Base-by-base conservation (phyloP, 1,140 invertebrate genomes). In the Lithobius niger region DNA sequence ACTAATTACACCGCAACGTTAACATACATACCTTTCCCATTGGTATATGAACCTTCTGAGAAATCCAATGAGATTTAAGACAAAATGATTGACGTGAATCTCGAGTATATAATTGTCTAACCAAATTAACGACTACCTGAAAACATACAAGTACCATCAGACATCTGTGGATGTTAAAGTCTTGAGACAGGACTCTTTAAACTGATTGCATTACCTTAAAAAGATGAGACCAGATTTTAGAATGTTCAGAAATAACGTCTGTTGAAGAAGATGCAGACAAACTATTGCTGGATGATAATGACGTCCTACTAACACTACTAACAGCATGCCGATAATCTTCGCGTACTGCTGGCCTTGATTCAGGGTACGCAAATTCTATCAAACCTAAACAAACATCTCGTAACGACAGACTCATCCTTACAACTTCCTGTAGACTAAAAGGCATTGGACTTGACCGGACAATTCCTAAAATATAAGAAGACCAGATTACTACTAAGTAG, bases 331-430 rank as follows among this genome's bases (percentile, higher is more conserved):
- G 60, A 52, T 71, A 72, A 36, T 73, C 69, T 31, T 70, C 65
- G 25, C 56, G 55, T 13, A 54, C 56, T 28, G 58, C 61, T 13
- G 79, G 78, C 59, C 82, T 73, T 0, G 80, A 79, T 65, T 92
- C 88, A 0, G 90, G 89, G 70, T 88, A 92, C 0, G 89, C 89
- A 22, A 94, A 71, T 63, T 95, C 88, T 1, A 96, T 86, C 1
- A 96, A 74, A 13, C 88, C 89, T 15, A 93, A 72, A 61, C 88
- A 89, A 0, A 91, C 82, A 59, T 89, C 86, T 55, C 75, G 60
- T 21, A 79, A 59, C 22, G 64, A 64, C 13, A 68, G 62, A 31
- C 67, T 68, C 67, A 79, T 74, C 3, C 64, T 63, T 2, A 72
- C 67, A 10, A 79, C 49, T 59, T 77, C 74, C 3, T 52, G 31